Percentiles rank a stretch among this genome's conserved stretches.
Conservation (phyloP, 2,113 vertebrate genomes). For the Corynorhinus townsendii region DNA sequence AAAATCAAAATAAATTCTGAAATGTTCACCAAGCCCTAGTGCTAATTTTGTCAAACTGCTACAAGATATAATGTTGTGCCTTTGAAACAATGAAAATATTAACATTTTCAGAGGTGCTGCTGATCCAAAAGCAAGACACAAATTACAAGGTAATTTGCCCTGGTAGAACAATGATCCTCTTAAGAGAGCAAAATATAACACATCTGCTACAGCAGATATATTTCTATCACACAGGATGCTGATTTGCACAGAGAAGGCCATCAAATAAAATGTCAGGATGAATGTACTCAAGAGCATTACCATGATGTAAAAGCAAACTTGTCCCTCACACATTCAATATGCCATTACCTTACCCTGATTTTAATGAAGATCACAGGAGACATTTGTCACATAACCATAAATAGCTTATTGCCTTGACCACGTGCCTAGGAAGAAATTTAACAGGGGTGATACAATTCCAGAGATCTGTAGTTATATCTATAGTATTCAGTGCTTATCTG, state of each 20-base stretch:
- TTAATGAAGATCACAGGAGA: not conserved
- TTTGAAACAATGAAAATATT: not conserved
- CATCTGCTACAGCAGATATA: not conserved
- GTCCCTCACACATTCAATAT: not conserved
- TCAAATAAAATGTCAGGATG: not conserved
- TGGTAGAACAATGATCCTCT: not conserved
- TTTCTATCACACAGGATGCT: not conserved
- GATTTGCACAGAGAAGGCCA: not conserved
- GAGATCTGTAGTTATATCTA: not conserved
- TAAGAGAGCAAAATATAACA: not conserved
- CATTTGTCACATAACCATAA: not conserved
- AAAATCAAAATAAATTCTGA: conserved; percentile 3
- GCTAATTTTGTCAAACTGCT: not conserved
- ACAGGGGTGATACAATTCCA: not conserved
- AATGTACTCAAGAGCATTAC: not conserved
- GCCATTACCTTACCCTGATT: not conserved
- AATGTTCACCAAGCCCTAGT: not conserved
- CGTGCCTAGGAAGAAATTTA: not conserved
- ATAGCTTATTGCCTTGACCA: not conserved
- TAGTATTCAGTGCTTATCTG: not conserved
- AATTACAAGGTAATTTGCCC: not conserved
- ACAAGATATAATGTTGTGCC: not conserved
- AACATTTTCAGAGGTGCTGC: not conserved
- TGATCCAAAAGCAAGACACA: not conserved
- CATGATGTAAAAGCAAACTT: not conserved